Base-by-base conservation (phyloP, 2,113 vertebrate species). In the Talpa occidentalis region DNA sequence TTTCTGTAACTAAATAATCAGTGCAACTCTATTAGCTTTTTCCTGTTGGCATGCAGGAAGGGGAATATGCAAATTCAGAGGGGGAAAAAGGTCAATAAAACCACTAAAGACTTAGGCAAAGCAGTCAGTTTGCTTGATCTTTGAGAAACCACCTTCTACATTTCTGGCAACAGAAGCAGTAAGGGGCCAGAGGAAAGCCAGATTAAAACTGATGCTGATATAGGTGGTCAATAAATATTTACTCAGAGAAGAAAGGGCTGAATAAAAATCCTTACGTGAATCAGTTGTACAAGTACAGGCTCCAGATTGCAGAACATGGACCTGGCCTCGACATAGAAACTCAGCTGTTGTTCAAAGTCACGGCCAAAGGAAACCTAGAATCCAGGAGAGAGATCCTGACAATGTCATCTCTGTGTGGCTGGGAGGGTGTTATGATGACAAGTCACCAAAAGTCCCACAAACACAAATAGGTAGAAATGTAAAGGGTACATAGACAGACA, bases 331-430 rank as follows among this genome's bases (percentile, higher is more conserved):
- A 99, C 99, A 14, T 99, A 99, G 97, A 99, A 99, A 96, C 99
- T 99, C 96, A 99, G 96, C 98, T 99, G 99, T 10, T 99, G 99
- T 94, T 99, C 99, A 90, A 99, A 99, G 98, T 99, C 99, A 40
- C 99, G 99, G 35, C 99, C 99, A 95, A 99, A 99, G 2, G 99
- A 99, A 77, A 99, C 99, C 99, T 99, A 42, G 0, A 62, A 37
- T 62, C 87, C 92, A 60, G 77, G 69, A 96, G 62, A 96, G 8
- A 95, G 52, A 95, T 4, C 24, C 22, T 44, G 12, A 49, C 19
- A 15, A 24, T 28, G 40, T 37, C 66, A n/a, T 52, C 12, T n/a
- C 16, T 24, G 14, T 28, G 24, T 7, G 19, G 17, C 4, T 2
- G 54, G 24, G 3, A 24, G 32, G 52, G 56, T 6, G 10, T 80